These are phyloP conservation scores for Botia almorhae DNA, from an alignment of 2,797 vertebrate genomes.

Conservation along the genomic window DNA sequence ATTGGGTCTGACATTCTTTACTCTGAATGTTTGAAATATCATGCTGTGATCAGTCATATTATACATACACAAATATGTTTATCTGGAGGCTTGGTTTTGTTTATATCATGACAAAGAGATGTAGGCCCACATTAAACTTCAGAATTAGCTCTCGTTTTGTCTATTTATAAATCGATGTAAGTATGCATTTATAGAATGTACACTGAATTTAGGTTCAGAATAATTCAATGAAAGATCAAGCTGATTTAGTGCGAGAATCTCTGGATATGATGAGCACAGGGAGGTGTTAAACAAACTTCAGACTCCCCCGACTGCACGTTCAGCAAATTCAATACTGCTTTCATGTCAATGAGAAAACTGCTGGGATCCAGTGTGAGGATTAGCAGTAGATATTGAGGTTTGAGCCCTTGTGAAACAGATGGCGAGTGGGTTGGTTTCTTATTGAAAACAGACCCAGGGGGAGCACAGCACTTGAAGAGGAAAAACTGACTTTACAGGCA, in stretches of 20 bases:
- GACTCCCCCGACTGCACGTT: slow-evolving; percentile 31
- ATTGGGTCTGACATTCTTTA: no score
- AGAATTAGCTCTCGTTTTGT: not conserved
- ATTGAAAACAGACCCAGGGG: slow-evolving; percentile 40
- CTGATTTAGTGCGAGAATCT: not conserved
- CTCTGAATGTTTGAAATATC: no score
- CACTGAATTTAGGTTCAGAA: not conserved
- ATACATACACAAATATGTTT: no score
- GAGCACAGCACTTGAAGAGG: slow-evolving; percentile 35
- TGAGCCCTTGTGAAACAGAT: slow-evolving; percentile 52
- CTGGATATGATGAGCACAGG: slow-evolving; percentile 7
- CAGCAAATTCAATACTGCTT: slow-evolving; percentile 17
- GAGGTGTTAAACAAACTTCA: slow-evolving; percentile 19
- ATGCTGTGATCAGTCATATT: no score
- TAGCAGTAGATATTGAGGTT: slow-evolving; percentile 43
- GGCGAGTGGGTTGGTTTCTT: slow-evolving; percentile 47
- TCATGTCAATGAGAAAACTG: slow-evolving; percentile 43
- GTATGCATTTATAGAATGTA: slow-evolving; percentile 5
- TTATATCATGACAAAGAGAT: no score
- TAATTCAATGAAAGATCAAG: slow-evolving; percentile 11
- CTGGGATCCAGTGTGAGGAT: slow-evolving; percentile 36
- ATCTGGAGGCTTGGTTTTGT: no score
- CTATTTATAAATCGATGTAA: not conserved
- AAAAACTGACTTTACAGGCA: slow-evolving; percentile 50
- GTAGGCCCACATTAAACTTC: no score